Evolutionary conservation across 2,113 vertebrate genomes (phyloP), one percentile per base, ranked within the genome.

Genomic region (Malurus melanocephalus): DNA sequence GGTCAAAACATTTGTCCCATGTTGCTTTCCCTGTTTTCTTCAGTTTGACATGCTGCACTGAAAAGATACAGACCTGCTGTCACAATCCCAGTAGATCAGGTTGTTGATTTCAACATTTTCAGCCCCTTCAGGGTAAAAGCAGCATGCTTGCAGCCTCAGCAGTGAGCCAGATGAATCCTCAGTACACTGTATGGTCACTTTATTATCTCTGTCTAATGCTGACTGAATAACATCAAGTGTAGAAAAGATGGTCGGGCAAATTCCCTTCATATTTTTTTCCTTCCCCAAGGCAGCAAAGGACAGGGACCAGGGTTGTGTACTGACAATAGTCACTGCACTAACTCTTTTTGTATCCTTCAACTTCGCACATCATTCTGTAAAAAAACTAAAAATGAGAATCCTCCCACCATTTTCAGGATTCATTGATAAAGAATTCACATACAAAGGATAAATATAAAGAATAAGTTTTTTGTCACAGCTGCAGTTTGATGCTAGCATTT

Each of bases 1-100:
- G 89, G 85, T 95, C 86, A 94, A 81, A 93, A 82, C 64, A 53
- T 85, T 94, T 95, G 92, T 92, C 81, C 90, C 55, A 15, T 60
- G 85, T 82, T 91, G 53, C 88, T 91, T 90, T 94, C 56, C 71
- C 45, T 57, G 66, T 92, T 89, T 91, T 68, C 85, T 90, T 66
- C 72, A 79, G 80, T 90, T 83, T 94, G 92, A 92, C 85, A 86
- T 4, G 2, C n/a, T 80, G 53, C 71, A 59, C 87, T 91, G 27
- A 83, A 89, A 80, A 85, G 88, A 86, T 71, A 59, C 52, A 52
- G 61, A 90, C 83, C 85, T 94, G 77, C 89, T 95, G 94, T 91
- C 86, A 91, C 80, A 59, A 13, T 88, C 67, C 62, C 83, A 55
- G 77, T 62, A 69, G 81, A 92, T 85, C 49, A 27, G 67, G 76